Percentiles rank a stretch among this genome's conserved stretches.
These are phyloP conservation scores for Prosapia bicincta DNA, from an alignment of 2,888 invertebrate species.

Conservation along the genomic window DNA sequence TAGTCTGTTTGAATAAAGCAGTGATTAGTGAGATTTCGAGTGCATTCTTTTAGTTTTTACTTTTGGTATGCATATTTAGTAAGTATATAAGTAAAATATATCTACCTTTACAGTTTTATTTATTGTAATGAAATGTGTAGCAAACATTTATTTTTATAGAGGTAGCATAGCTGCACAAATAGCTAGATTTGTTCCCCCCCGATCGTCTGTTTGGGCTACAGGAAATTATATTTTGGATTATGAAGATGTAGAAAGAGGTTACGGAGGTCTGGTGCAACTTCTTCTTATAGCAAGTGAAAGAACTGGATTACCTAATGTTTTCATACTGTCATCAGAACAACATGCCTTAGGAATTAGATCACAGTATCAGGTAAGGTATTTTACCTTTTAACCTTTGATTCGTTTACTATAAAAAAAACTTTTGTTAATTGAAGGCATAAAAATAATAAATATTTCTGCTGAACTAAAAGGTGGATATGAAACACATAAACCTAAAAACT, in stretches of 20 bases:
- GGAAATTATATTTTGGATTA: constrained; percentile 70
- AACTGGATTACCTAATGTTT: constrained; percentile 62
- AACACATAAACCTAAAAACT: no score
- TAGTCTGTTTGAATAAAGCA: no score
- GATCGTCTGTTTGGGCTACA: constrained; percentile 54
- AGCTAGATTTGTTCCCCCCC: constrained; percentile 54
- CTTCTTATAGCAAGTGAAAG: constrained; percentile 62
- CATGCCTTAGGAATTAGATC: constrained; percentile 57
- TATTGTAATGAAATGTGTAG: no score
- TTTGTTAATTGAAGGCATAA: no score
- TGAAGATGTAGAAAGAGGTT: constrained; percentile 59
- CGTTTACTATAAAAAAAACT: no score
- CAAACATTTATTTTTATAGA: constrained; percentile 51
- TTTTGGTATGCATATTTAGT: no score
- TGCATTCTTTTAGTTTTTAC: no score
- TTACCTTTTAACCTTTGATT: no score
- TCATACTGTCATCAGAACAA: constrained; percentile 54
- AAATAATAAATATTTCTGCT: neutral
- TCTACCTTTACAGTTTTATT: no score
- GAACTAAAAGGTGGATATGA: no score
- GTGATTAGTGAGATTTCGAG: no score
- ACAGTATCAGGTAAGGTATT: constrained; percentile 57
- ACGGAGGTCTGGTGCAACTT: constrained; percentile 57
- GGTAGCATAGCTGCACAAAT: constrained; percentile 63
- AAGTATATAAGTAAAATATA: no score